Evolutionary conservation across 2,888 invertebrate genomes (phyloP).

Genomic region (Xanthia icteritia): DNA sequence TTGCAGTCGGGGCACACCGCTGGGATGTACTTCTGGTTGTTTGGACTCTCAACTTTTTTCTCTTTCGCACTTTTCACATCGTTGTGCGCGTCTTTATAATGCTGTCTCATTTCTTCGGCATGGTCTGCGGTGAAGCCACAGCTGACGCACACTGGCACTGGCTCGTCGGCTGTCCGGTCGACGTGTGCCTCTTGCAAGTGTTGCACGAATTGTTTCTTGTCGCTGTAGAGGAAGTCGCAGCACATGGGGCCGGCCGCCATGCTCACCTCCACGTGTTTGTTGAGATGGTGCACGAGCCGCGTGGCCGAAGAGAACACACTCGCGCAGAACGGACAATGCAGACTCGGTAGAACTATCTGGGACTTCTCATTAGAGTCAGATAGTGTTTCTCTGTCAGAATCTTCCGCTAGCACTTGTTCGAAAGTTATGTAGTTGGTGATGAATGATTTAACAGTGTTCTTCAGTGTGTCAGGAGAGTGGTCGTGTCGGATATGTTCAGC

Average conservation of each 20-base stretch:
- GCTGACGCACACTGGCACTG: constrained; percentile 69
- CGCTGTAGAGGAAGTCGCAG: constrained; percentile 70
- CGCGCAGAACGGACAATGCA: constrained; percentile 79
- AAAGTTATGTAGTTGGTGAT: constrained; percentile 79
- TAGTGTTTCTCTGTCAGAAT: constrained; percentile 66
- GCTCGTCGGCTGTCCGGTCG: constrained; percentile 26
- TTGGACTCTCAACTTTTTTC: constrained; percentile 61
- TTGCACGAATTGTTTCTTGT: constrained; percentile 72
- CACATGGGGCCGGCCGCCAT: constrained; percentile 73
- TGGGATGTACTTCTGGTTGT: constrained; percentile 80
- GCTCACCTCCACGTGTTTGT: constrained; percentile 74
- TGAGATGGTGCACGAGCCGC: constrained; percentile 79
- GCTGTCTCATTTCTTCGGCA: constrained; percentile 61
- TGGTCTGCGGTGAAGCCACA: constrained; percentile 72
- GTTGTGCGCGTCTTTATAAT: constrained; percentile 67
- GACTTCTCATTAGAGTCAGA: constrained; percentile 42
- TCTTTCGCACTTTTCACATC: constrained; percentile 43
- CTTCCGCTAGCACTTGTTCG: constrained; percentile 76
- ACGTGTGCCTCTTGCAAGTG: constrained; percentile 78
- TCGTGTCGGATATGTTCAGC: constrained; percentile 71
- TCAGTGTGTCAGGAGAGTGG: constrained; percentile 66
- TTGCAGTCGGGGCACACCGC: constrained; percentile 87
- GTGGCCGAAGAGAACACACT: constrained; percentile 77
- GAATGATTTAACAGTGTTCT: constrained; percentile 69
- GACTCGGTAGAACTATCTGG: constrained; percentile 56